Evolutionary conservation across 2,888 invertebrate species (phyloP), one percentile per base, ranked within the genome.

Genomic region (Subacronicta megacephala): DNA sequence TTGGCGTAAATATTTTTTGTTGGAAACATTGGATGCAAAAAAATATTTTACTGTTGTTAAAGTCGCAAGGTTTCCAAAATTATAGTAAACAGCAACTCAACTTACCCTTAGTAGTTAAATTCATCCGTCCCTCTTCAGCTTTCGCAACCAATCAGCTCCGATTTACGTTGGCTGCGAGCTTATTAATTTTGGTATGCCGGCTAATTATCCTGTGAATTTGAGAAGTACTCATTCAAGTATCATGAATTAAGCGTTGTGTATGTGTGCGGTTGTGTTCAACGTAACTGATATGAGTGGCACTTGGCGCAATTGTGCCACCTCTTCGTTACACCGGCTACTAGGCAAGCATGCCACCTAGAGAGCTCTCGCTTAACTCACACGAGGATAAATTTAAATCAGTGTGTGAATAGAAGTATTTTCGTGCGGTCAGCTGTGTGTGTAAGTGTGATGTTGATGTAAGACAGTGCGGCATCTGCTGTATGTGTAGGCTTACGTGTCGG

Each of bases 81-180:
- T 54, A 50, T 37, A 50, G 58, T 60, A 55, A 58, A 47, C 44
- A 57, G 41, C 36, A 47, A 47, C 13, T 12, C 2, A 62, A 85
- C 92, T 91, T 79, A 94, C 94, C 92, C 75, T 88, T 94, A 75
- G 94, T 94, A 85, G 93, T 93, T 89, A 94, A 88, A 94, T 94
- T 94, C 94, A 94, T 94, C 83, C 93, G 93, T 88, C 81, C 88
- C 90, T 90, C 91, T 91, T 90, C 83, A 89, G 72, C 75, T 84
- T 80, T 82, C 82, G 77, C 87, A 83, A 84, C 83, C 90, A 92
- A 92, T 93, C 90, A 90, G 85, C 81, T 81, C 80, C 81, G 90
- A 90, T 90, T 89, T 88, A 84, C 83, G 87, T 82, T 85, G 86
- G 84, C 83, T 85, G 84, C 84, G 80, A 80, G 86, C 85, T 89